Evolutionary conservation across 2,888 invertebrate species (phyloP).

Genomic region (Catonia carolina): DNA sequence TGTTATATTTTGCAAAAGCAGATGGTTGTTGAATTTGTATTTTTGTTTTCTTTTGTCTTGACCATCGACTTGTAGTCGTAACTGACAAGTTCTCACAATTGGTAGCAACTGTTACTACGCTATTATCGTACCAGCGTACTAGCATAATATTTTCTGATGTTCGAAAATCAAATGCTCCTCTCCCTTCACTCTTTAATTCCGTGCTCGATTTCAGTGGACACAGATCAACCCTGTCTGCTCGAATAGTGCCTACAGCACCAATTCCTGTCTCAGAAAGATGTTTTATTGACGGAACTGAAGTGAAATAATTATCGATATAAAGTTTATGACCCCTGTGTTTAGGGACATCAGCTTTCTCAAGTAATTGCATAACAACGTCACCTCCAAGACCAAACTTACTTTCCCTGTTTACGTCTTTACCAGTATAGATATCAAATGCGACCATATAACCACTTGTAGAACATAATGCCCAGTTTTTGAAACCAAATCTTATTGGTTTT

Average conservation of each 20-base stretch:
- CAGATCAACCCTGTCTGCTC: conserved; percentile 3
- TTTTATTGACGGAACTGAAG: conserved; percentile 6
- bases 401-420: background rate
- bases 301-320: conserved; percentile 16
- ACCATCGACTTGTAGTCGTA: too few relatives aligned
- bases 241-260: conserved; percentile 14
- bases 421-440: conserved; percentile 17
- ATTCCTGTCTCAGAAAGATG: background rate
- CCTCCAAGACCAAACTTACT: conserved; percentile 13
- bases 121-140: conserved; percentile 10
- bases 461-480: conserved; percentile 21
- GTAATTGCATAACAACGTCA: background rate
- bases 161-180: conserved; percentile 8
- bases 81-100: conserved; percentile 10
- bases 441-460: conserved; percentile 18
- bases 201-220: conserved; percentile 14
- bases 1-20: too few relatives aligned
- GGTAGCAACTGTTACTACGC: conserved; percentile 14
- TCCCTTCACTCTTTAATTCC: conserved; percentile 9
- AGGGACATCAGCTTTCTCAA: conserved; percentile 15
- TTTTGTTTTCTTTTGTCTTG: conserved; percentile 4
- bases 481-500: conserved; percentile 20
- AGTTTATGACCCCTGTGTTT: conserved; percentile 5
- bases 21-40: too few relatives aligned
- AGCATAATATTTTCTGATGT: conserved; percentile 14